Base-by-base conservation (phyloP, 2,797 vertebrate genomes). In the Distichodus sexfasciatus region DNA sequence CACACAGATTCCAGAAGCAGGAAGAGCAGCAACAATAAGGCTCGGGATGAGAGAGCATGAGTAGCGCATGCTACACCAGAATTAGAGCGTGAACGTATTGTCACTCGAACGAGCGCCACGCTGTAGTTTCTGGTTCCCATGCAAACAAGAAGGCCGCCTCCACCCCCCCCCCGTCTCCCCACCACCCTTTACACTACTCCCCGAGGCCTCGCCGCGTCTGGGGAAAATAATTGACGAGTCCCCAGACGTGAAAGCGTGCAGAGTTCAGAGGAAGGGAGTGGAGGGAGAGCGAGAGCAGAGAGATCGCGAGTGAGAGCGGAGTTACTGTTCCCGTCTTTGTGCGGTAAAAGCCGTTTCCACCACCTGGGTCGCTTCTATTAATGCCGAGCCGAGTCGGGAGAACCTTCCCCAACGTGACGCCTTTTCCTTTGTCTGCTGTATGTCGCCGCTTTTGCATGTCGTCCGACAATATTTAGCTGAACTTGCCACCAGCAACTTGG, bases 141-240 rank as follows among this genome's bases (percentile, higher is more conserved):
- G 88, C 90, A 91, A 90, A 91, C 89, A 90, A 88, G 87, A 87
- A 89, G 82, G 87, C 85, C 88, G 84, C 79, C 83, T 85, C n/a
- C n/a, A n/a, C n/a, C n/a, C n/a, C n/a, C n/a, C n/a, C n/a, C n/a
- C n/a, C n/a, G n/a, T n/a, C n/a, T n/a, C n/a, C n/a, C n/a, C n/a
- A n/a, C n/a, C n/a, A n/a, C n/a, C n/a, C n/a, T n/a, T n/a, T n/a
- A n/a, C n/a, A n/a, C n/a, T n/a, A n/a, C n/a, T n/a, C 88, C 88
- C 85, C 31, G 82, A 88, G 88, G 87, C 89, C 87, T 84, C 79
- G 85, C 81, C 87, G 82, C 84, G 79, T 91, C 89, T 87, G 88
- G 87, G 88, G 87, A 58, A 89, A 88, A 90, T 91, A 91, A 91
- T 91, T 91, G 88, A 90, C 86, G 87, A 90, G 89, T 90, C 88